phyloP scores from a whole-genome alignment of 2,113 vertebrate genomes.

The Atherinomorus stipes region DNA sequence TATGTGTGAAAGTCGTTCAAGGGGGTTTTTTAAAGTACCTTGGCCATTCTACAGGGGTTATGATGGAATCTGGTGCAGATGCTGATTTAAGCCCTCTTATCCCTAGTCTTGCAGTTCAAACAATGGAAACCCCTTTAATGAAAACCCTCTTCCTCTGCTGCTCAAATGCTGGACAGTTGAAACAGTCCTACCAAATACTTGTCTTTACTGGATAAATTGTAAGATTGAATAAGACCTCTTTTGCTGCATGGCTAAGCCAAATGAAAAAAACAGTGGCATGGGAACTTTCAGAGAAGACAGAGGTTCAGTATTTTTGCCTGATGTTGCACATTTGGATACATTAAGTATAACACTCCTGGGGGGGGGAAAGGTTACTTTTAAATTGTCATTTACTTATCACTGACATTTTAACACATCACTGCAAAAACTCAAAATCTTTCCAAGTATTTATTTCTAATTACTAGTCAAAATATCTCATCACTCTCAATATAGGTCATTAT shows the following conservation, averaged over 20 bases:
- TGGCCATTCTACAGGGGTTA: conserved; percentile 74
- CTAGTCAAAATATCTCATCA: too few species aligned
- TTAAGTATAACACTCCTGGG: conserved; percentile 4
- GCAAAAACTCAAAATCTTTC: too few species aligned
- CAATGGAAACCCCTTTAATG: conserved; percentile 80
- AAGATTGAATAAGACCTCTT: conserved; percentile 81
- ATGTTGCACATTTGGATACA: conserved; percentile 33
- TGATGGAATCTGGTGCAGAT: conserved; percentile 79
- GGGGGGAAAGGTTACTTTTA: conserved; percentile 1
- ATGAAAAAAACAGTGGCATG: conserved; percentile 75
- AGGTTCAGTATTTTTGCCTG: conserved; percentile 33
- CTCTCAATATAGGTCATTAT: too few species aligned
- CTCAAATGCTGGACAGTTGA: conserved; percentile 74
- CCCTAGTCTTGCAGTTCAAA: conserved; percentile 74
- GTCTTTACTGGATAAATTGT: conserved; percentile 82
- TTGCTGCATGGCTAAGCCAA: conserved; percentile 69
- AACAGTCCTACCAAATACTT: conserved; percentile 75
- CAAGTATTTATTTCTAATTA: too few species aligned
- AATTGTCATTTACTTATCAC: conserved; percentile 1
- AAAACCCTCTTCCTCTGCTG: conserved; percentile 73
- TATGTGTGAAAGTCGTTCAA: conserved; percentile 76
- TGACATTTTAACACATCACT: conserved; percentile 21
- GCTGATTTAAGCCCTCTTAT: conserved; percentile 84
- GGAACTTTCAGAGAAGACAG: conserved; percentile 70
- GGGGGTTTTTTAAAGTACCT: conserved; percentile 73